Base-by-base conservation (phyloP, 1,140 invertebrate genomes). In the Diabrotica virgifera region DNA sequence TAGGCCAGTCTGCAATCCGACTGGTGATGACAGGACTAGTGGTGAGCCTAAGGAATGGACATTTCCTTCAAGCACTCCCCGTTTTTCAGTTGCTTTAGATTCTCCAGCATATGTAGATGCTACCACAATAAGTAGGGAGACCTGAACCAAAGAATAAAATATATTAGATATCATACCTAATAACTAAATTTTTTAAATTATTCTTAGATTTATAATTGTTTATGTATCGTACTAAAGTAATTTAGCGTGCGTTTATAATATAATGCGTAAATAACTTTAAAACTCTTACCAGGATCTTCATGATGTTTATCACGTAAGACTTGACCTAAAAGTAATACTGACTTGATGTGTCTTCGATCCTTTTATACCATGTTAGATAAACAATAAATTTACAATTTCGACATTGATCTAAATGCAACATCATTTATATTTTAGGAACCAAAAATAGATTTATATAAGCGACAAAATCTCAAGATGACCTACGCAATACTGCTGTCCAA, bases 311-410 rank as follows among this genome's bases (percentile, higher is more conserved):
- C 40, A 46, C 3, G 6, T 10, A 46, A 46, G 40, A 5, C n/a
- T 10, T 46, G 40, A 69, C 64, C 36, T 24, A 63, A 60, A 53
- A 69, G 61, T 60, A 64, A 63, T 13, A 66, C 60, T 51, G 67
- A 50, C 6, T 46, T 46, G 5, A 46, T 46, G 40, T 46, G 4
- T 46, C 24, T 24, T 24, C 24, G 24, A 24, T 24, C 24, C 24
- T 24, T 24, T 24, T 24, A 24, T 24, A 24, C 24, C 24, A 24
- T 24, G 24, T 4, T 24, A 24, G 4, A 24, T 24, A 24, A 24
- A 24, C 24, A 24, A 24, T 24, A 24, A 68, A 59, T 58, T 59
- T 62, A 14, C 1, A 24, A 24, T 24, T 24, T 24, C 24, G 4
- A 24, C 24, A 24, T 24, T 24, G n/a, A n/a, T n/a, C n/a, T 24